Conservation (phyloP, 2,797 vertebrate species). For the Paedocypris micromegethes region DNA sequence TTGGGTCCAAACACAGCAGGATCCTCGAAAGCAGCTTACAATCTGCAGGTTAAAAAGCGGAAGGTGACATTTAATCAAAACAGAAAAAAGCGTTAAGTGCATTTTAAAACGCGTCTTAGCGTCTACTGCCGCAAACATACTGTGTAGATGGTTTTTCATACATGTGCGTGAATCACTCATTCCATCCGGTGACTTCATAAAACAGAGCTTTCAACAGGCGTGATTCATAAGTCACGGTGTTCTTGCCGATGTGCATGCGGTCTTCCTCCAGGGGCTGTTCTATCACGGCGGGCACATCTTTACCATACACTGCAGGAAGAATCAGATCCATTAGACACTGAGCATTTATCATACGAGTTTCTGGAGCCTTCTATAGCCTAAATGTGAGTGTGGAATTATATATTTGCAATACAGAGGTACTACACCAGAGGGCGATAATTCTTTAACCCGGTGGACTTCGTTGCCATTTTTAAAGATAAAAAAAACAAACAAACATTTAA, state of each 20-base stretch:
- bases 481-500: too few relatives aligned
- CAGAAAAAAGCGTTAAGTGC: not conserved
- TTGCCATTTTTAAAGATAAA: too few relatives aligned
- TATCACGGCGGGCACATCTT: constrained; percentile 81
- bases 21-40: constrained; percentile 18
- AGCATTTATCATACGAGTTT: too few relatives aligned
- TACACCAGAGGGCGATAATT: too few relatives aligned
- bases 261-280: constrained; percentile 88
- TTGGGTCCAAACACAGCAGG: constrained; percentile 25
- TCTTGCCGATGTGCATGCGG: constrained; percentile 80
- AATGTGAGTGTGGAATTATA: too few relatives aligned
- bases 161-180: constrained; percentile 54
- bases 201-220: constrained; percentile 84
- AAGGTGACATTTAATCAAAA: not conserved
- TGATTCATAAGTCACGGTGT: constrained; percentile 90
- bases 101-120: not conserved
- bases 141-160: too few relatives aligned
- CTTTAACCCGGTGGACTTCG: too few relatives aligned
- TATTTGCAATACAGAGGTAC: too few relatives aligned
- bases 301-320: constrained; percentile 65
- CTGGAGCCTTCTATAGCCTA: too few relatives aligned
- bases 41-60: not conserved
- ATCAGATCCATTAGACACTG: not conserved
- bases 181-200: constrained; percentile 85
- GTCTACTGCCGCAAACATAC: too few relatives aligned